phyloP scores from a whole-genome alignment of 2,113 vertebrate genomes.

The Notarius lentiginosus region DNA sequence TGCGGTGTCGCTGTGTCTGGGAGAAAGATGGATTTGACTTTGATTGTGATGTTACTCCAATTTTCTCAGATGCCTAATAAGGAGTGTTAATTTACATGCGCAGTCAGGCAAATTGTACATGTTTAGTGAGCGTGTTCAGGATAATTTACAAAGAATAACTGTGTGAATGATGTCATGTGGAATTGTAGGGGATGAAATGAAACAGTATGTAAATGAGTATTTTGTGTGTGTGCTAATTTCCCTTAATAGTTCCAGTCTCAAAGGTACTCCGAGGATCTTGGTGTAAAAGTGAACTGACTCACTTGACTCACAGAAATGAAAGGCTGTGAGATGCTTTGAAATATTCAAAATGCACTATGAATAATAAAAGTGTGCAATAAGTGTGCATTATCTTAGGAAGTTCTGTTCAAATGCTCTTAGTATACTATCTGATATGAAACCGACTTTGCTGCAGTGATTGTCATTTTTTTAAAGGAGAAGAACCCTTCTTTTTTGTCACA shows the following conservation, averaged over 20 bases:
- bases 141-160: neutral
- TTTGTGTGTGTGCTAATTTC: neutral
- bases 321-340: neutral
- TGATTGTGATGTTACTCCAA: neutral
- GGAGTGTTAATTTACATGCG: neutral
- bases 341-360: neutral
- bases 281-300: too few relatives aligned
- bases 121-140: neutral
- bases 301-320: neutral
- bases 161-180: neutral
- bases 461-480: too few relatives aligned
- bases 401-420: neutral
- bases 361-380: neutral
- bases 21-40: neutral
- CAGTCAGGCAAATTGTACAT: neutral
- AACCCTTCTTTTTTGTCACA: too few relatives aligned
- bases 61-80: neutral
- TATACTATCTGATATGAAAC: neutral
- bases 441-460: neutral
- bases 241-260: neutral
- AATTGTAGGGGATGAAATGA: neutral
- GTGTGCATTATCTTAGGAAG: neutral
- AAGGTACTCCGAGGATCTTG: neutral
- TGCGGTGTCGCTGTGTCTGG: slow-evolving; percentile 3
- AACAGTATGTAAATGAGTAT: neutral